Conservation (phyloP, 2,797 vertebrate genomes). For the Darevskia nairensis region DNA sequence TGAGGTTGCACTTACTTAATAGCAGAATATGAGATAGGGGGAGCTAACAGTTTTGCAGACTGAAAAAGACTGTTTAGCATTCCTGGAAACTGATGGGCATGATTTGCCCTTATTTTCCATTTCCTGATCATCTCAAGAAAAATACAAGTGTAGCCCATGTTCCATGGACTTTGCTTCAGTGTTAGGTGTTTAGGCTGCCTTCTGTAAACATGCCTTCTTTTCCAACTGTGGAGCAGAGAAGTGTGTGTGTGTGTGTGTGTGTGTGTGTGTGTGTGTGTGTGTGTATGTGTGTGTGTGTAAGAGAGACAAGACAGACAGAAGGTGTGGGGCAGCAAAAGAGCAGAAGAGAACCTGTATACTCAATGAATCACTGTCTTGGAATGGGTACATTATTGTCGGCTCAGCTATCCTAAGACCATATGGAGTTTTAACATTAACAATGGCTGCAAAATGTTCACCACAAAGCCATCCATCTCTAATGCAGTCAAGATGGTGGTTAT, state of each 20-base stretch:
- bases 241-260: no score
- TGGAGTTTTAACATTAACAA: conserved; percentile 35
- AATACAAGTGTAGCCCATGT: conserved; percentile 57
- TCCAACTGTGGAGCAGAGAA: background rate
- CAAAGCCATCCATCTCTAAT: conserved; percentile 19
- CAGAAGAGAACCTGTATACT: background rate
- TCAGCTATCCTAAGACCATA: conserved; percentile 10
- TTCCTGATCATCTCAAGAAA: conserved; percentile 56
- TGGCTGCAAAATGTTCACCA: background rate
- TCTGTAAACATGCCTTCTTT: conserved; percentile 50
- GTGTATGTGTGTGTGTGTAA: background rate
- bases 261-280: background rate
- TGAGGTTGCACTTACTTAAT: conserved; percentile 8
- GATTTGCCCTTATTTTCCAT: conserved; percentile 67
- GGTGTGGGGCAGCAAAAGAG: background rate
- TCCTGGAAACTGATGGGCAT: conserved; percentile 58
- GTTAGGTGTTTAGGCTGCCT: conserved; percentile 46
- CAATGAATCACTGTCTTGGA: conserved; percentile 23
- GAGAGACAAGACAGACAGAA: background rate
- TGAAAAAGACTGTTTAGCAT: conserved; percentile 51
- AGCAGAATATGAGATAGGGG: background rate
- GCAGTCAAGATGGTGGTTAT: conserved; percentile 22
- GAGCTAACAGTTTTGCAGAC: conserved; percentile 26
- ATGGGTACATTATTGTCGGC: background rate
- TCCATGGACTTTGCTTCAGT: conserved; percentile 52